Conservation (phyloP, 2,113 vertebrate genomes). For the Chinchilla lanigera region DNA sequence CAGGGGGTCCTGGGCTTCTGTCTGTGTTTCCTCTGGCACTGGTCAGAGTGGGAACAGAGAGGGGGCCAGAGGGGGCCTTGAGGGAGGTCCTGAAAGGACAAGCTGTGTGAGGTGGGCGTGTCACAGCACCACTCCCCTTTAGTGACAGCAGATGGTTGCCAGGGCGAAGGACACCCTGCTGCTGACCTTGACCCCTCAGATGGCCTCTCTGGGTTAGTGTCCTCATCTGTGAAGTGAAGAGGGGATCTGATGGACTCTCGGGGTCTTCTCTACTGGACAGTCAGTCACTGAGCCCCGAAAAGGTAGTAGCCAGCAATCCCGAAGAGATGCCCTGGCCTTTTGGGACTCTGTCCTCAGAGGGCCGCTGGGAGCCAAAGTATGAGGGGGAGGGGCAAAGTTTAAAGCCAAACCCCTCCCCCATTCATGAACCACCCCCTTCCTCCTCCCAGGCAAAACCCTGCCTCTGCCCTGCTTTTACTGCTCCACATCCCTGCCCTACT, state of each 20-base stretch:
- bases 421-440: fast-evolving
- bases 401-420: not conserved
- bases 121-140: conserved; percentile 60
- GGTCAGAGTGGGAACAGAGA: not conserved
- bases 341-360: not conserved
- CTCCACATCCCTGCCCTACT: not conserved
- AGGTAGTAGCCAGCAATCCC: not conserved
- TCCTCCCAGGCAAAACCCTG: not conserved
- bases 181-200: conserved; percentile 56
- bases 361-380: not conserved
- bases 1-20: not conserved
- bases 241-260: not conserved
- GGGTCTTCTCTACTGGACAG: not conserved
- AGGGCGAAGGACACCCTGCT: conserved; percentile 31
- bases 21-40: not conserved
- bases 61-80: not conserved
- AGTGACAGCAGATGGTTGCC: not conserved
- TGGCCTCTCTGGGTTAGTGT: not conserved
- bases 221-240: not conserved
- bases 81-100: not conserved
- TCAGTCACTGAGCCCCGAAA: not conserved
- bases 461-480: not conserved
- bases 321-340: not conserved
- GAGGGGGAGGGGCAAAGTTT: not conserved
- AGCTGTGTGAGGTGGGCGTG: conserved; percentile 67